Base-by-base conservation (phyloP, 2,888 invertebrate species). In the Chloroclystis v-ata region DNA sequence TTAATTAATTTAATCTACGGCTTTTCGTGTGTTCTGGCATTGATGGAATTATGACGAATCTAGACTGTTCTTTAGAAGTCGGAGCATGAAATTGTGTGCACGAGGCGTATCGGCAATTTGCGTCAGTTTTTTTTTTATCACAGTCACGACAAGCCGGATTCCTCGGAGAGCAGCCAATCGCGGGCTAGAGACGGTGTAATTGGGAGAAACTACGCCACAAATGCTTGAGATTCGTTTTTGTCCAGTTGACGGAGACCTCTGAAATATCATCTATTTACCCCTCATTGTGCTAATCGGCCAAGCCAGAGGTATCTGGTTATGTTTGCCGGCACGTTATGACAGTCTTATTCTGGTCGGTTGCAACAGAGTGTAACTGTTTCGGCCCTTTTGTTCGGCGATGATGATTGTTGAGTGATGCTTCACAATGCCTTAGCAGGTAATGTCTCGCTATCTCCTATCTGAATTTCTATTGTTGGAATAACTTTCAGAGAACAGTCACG, bases 101-200 rank as follows among this genome's bases (percentile, higher is more conserved):
- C 82, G 82, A 83, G 81, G 80, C 86, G 85, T 85, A 85, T 85
- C 87, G 82, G 75, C 82, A 81, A 87, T 86, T 87, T 82, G 85
- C 85, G 84, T 83, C 83, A 84, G 83, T 78, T 87, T 86, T 79
- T n/a, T n/a, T 74, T 84, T 85, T 70, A 82, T 81, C 81, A 78
- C 75, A 82, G 85, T 86, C 86, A 86, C 85, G 86, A 86, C 84
- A 83, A 75, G 74, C 78, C 75, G 80, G 84, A 84, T 84, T 84
- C 84, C 75, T 81, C 75, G 71, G 71, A 72, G 55, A 65, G 72
- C 77, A 69, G 75, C 83, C 83, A 84, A 83, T 84, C 78, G 80
- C 70, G 64, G 74, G 72, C 81, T 80, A 83, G 82, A 81, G 79
- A 73, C 81, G 75, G 66, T 78, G 82, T 87, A 87, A 87, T 87